Evolutionary conservation across 2,113 vertebrate genomes (phyloP).

Genomic region (Lophius piscatorius): DNA sequence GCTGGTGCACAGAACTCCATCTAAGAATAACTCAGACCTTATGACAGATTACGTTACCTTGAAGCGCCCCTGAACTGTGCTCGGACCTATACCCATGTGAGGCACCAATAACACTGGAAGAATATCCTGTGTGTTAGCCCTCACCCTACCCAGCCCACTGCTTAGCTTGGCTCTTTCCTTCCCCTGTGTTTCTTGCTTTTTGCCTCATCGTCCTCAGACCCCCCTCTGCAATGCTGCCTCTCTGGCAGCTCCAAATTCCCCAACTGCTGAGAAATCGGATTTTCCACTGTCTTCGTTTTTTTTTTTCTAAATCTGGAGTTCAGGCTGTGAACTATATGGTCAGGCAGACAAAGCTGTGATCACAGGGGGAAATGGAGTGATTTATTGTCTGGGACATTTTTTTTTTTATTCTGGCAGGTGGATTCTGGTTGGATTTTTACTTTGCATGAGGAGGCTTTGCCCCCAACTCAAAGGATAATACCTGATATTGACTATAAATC

Average conservation of each 20-base stretch:
- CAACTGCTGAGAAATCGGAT: constrained; percentile 25
- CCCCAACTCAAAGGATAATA: constrained; percentile 28
- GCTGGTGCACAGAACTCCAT: constrained; percentile 52
- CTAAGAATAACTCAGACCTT: constrained; percentile 80
- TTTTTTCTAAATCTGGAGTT: constrained; percentile 20
- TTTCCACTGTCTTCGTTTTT: constrained; percentile 5
- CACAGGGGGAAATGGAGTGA: constrained; percentile 57
- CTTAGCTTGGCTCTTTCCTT: constrained; percentile 54
- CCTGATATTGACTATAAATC: constrained; percentile 38
- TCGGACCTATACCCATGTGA: constrained; percentile 77
- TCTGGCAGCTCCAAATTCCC: constrained; percentile 64
- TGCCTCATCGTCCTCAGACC: constrained; percentile 46
- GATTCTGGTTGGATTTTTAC: constrained; percentile 37
- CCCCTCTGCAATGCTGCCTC: constrained; percentile 67
- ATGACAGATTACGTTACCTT: constrained; percentile 75
- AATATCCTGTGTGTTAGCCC: constrained; percentile 38
- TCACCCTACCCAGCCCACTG: constrained; percentile 40
- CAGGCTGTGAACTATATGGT: constrained; percentile 49
- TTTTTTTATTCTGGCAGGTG: constrained; percentile 12
- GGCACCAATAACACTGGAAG: constrained; percentile 67
- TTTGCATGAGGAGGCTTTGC: constrained; percentile 52
- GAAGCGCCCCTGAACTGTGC: constrained; percentile 47
- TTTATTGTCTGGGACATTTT: constrained; percentile 26
- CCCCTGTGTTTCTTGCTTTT: constrained; percentile 37
- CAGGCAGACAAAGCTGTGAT: constrained; percentile 39